These are phyloP conservation scores for Athripsodes cinereus DNA, from an alignment of 2,888 invertebrate species.

Conservation along the genomic window DNA sequence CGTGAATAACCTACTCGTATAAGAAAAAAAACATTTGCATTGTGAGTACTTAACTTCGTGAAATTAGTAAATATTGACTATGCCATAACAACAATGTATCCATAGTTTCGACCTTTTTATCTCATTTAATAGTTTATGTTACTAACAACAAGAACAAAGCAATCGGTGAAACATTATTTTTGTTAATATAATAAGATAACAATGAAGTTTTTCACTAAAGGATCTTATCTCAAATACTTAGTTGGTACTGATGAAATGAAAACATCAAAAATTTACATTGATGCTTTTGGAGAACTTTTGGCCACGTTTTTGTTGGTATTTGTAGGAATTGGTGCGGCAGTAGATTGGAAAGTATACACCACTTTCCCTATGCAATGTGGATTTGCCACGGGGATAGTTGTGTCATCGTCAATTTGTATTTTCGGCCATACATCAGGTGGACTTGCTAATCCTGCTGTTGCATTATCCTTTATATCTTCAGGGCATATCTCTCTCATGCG, in stretches of 20 bases:
- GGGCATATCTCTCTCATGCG: neutral
- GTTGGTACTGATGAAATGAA: neutral
- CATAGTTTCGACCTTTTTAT: too few relatives aligned
- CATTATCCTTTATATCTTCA: neutral
- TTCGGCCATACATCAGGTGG: slow-evolving; percentile 3
- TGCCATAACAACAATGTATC: too few relatives aligned
- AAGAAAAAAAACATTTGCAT: too few relatives aligned
- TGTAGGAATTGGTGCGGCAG: neutral
- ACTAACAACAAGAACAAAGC: too few relatives aligned
- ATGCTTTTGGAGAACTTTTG: neutral
- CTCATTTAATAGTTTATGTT: too few relatives aligned
- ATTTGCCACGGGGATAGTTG: neutral
- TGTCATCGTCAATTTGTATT: neutral
- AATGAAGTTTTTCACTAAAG: too few relatives aligned
- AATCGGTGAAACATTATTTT: too few relatives aligned
- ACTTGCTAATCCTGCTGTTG: slow-evolving; percentile 5
- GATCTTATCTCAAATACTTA: too few relatives aligned
- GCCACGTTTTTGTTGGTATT: neutral
- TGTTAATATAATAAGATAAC: too few relatives aligned
- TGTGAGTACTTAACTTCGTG: too few relatives aligned
- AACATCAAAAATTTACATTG: neutral
- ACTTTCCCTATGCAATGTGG: neutral
- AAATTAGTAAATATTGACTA: too few relatives aligned
- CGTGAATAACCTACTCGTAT: too few relatives aligned
- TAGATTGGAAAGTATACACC: neutral